Evolutionary conservation across 2,113 vertebrate genomes (phyloP).

Genomic region (Tachysurus fulvidraco): DNA sequence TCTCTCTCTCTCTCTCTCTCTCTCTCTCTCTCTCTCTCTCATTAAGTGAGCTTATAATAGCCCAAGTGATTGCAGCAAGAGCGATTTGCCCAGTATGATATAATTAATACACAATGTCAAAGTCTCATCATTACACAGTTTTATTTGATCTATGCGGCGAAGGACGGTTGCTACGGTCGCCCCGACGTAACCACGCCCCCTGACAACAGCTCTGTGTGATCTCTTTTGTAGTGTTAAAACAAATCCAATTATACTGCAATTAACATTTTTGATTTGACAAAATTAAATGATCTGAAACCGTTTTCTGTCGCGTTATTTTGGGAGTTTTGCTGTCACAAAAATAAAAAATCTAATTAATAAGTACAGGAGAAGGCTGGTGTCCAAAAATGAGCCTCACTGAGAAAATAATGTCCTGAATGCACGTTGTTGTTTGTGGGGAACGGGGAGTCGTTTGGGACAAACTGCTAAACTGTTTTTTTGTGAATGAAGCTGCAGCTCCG

Average conservation of each 20-base stretch:
- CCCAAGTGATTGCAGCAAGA: background rate
- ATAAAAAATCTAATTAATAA: background rate
- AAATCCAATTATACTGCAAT: background rate
- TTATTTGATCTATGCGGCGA: constrained; percentile 22
- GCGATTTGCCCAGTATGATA: background rate
- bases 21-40: background rate
- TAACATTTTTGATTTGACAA: no score
- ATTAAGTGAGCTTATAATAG: background rate
- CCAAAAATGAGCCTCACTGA: background rate
- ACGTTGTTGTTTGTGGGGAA: background rate
- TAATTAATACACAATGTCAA: background rate
- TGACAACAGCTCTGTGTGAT: background rate
- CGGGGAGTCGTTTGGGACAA: constrained; percentile 9
- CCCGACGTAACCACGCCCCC: constrained; percentile 24
- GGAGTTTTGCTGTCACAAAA: background rate
- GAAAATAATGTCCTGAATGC: background rate
- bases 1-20: background rate
- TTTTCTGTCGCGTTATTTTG: background rate
- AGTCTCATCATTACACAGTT: background rate
- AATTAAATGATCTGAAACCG: background rate
- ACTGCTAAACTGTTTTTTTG: constrained; percentile 57
- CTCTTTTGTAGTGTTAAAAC: constrained; percentile 14
- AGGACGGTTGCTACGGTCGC: constrained; percentile 31
- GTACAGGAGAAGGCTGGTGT: background rate
- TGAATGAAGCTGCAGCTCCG: constrained; percentile 73